phyloP scores from a whole-genome alignment of 2,797 vertebrate species.

The Neostethus bicornis region DNA sequence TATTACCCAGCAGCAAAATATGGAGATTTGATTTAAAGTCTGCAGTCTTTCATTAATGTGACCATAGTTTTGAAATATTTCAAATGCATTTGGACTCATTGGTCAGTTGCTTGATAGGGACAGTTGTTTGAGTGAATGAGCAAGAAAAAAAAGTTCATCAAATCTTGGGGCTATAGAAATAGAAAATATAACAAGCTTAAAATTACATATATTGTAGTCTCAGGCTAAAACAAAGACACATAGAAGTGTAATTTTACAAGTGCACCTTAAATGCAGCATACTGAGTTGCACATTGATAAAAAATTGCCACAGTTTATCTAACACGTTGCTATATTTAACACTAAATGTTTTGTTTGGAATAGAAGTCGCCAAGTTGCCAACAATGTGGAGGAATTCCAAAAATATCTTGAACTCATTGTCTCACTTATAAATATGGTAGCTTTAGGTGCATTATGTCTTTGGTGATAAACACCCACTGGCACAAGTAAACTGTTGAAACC shows the following conservation, averaged over 20 bases:
- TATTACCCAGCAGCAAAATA: neutral
- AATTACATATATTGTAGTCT: too few relatives aligned
- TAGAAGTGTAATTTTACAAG: neutral
- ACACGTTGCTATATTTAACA: neutral
- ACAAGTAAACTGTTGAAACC: neutral
- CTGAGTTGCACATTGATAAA: neutral
- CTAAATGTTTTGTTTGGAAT: neutral
- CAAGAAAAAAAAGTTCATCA: too few relatives aligned
- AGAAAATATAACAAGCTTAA: too few relatives aligned
- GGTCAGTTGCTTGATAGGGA: too few relatives aligned
- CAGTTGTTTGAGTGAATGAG: too few relatives aligned
- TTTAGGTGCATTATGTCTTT: neutral
- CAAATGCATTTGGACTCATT: too few relatives aligned
- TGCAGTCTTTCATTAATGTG: constrained; percentile 1
- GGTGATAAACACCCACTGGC: neutral
- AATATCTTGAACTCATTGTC: neutral
- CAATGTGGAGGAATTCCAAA: neutral
- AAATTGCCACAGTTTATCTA: neutral
- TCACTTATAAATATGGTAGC: neutral
- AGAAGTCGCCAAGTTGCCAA: neutral
- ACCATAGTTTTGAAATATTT: constrained; percentile 9
- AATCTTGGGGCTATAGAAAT: neutral
- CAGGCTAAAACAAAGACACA: too few relatives aligned
- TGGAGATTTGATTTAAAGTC: neutral
- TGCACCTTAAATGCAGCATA: neutral